phyloP scores from a whole-genome alignment of 2,888 invertebrate genomes.

The Folsomia candida region DNA sequence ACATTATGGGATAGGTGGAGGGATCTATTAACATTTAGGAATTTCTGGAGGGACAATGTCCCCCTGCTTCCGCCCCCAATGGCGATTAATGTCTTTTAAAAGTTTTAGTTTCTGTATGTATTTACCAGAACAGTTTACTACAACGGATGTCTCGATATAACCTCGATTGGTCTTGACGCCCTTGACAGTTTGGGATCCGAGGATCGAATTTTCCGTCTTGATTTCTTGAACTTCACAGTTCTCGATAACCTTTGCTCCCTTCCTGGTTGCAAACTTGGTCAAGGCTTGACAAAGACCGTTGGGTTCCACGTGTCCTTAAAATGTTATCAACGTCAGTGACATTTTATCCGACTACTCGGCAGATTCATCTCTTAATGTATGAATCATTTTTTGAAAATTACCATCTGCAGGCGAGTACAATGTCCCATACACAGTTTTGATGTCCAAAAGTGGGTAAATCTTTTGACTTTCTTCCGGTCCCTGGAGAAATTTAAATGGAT shows the following conservation, averaged over 20 bases:
- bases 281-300: slow-evolving; percentile 75
- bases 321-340: too few species aligned
- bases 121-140: slow-evolving; percentile 21
- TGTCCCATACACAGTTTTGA: slow-evolving; percentile 70
- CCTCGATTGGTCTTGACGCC: slow-evolving; percentile 19
- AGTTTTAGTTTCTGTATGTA: neutral
- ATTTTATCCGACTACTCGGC: too few species aligned
- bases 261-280: slow-evolving; percentile 66
- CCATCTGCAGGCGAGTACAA: slow-evolving; percentile 63
- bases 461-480: slow-evolving; percentile 3
- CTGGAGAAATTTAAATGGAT: too few species aligned
- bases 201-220: slow-evolving; percentile 37
- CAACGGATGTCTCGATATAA: slow-evolving; percentile 16
- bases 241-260: slow-evolving; percentile 62
- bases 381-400: too few species aligned
- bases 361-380: too few species aligned
- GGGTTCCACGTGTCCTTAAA: slow-evolving; percentile 66
- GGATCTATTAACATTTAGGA: slow-evolving; percentile 53
- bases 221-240: slow-evolving; percentile 47
- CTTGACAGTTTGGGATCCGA: neutral
- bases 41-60: neutral
- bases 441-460: slow-evolving; percentile 71
- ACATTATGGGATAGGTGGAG: too few species aligned
- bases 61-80: too few species aligned
- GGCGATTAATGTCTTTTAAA: neutral